These are phyloP conservation scores for Lottia gigantea DNA, from an alignment of 2,888 invertebrate genomes.

Conservation along the genomic window DNA sequence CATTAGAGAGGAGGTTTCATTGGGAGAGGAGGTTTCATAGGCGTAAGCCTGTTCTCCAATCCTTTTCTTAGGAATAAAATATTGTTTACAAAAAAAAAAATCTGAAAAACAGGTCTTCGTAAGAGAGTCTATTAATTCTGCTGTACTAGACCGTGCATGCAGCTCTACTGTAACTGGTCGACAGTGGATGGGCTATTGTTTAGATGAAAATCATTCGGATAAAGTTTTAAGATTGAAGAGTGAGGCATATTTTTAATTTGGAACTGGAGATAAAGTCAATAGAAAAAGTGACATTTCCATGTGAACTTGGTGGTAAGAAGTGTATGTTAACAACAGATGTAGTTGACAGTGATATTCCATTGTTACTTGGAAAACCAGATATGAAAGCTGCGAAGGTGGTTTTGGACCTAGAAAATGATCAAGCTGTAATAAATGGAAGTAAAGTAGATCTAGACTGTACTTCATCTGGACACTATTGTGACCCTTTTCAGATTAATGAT, in stretches of 20 bases:
- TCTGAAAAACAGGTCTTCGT: not conserved
- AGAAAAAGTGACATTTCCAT: conserved; percentile 25
- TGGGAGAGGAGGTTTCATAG: no score
- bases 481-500: conserved; percentile 12
- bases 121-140: conserved; percentile 7
- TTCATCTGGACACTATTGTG: conserved; percentile 28
- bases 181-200: conserved; percentile 4
- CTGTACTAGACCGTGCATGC: conserved; percentile 4
- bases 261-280: conserved; percentile 17
- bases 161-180: not conserved
- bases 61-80: no score
- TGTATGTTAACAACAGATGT: conserved; percentile 22
- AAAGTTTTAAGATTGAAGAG: conserved; percentile 7
- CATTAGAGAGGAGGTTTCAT: conserved; percentile 7
- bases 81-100: no score
- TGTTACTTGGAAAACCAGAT: conserved; percentile 23
- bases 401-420: conserved; percentile 19
- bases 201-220: not conserved
- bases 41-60: no score
- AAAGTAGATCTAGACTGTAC: conserved; percentile 21
- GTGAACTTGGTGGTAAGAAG: conserved; percentile 12
- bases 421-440: conserved; percentile 20
- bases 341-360: conserved; percentile 22
- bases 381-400: conserved; percentile 23
- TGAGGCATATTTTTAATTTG: conserved; percentile 23